These are phyloP conservation scores for Scaptomyza pallida DNA, from an alignment of 1,140 invertebrate species.

Conservation along the genomic window DNA sequence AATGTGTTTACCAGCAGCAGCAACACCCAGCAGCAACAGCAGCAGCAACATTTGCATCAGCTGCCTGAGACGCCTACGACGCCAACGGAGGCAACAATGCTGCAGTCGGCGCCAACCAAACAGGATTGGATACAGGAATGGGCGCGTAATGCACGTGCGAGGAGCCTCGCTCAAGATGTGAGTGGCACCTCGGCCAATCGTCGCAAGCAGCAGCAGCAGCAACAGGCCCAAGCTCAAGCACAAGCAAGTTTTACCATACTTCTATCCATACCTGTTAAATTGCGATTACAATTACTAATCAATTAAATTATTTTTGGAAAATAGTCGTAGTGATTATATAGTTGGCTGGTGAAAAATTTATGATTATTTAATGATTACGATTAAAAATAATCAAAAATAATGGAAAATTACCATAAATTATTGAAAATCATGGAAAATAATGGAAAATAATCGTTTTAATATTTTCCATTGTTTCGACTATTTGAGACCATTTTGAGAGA, in stretches of 20 bases:
- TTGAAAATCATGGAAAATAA: too few relatives aligned
- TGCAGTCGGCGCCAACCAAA: slow-evolving; percentile 79
- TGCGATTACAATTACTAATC: too few relatives aligned
- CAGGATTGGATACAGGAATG: slow-evolving; percentile 84
- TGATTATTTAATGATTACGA: too few relatives aligned
- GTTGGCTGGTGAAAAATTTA: too few relatives aligned
- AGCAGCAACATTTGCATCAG: slow-evolving; percentile 52
- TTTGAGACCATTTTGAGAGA: too few relatives aligned
- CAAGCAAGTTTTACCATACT: slow-evolving; percentile 59
- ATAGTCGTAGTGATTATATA: too few relatives aligned
- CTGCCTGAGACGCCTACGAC: slow-evolving; percentile 74
- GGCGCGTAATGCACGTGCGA: slow-evolving; percentile 79
- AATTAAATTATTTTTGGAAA: too few relatives aligned
- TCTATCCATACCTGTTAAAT: too few relatives aligned
- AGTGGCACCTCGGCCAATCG: slow-evolving; percentile 58
- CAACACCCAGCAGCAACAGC: slow-evolving; percentile 50
- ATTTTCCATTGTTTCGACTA: too few relatives aligned
- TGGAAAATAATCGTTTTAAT: too few relatives aligned
- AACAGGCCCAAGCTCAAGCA: slow-evolving; percentile 40
- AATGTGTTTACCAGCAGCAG: slow-evolving; percentile 72
- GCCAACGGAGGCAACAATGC: slow-evolving; percentile 67
- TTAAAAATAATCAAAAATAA: too few relatives aligned
- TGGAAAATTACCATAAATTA: too few relatives aligned
- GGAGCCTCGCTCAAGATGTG: slow-evolving; percentile 74
- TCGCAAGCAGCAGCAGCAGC: slow-evolving; percentile 58